phyloP scores from a whole-genome alignment of 2,113 vertebrate genomes.

The Cephalopterus ornatus region DNA sequence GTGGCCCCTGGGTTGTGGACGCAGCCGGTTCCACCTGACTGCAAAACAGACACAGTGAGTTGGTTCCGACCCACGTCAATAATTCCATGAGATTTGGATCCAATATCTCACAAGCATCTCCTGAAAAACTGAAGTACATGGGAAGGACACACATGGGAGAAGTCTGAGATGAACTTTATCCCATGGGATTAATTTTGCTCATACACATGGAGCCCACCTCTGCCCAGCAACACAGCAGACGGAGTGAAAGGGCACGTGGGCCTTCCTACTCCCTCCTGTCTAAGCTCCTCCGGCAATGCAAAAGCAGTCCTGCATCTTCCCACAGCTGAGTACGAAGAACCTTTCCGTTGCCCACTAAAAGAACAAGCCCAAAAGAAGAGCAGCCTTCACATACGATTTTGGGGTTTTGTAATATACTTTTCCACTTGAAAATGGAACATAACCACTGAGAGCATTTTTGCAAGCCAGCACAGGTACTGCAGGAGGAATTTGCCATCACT shows the following conservation, averaged over 20 bases:
- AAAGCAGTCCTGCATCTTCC: neutral
- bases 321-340: neutral
- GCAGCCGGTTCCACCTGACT: neutral
- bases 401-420: neutral
- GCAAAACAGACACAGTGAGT: neutral
- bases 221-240: neutral
- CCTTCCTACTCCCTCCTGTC: neutral
- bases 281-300: neutral
- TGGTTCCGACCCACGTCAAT: no score
- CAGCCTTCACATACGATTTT: neutral
- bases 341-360: neutral
- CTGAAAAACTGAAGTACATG: neutral
- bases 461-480: neutral
- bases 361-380: accelerated
- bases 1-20: neutral
- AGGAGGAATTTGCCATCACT: neutral
- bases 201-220: neutral
- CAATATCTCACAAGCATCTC: neutral
- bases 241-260: neutral
- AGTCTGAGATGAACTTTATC: neutral
- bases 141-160: accelerated
- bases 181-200: neutral
- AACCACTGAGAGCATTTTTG: neutral
- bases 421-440: neutral
- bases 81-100: no score